Base-by-base conservation (phyloP, 2,113 vertebrate species). In the Phalacrocorax brasilianus region DNA sequence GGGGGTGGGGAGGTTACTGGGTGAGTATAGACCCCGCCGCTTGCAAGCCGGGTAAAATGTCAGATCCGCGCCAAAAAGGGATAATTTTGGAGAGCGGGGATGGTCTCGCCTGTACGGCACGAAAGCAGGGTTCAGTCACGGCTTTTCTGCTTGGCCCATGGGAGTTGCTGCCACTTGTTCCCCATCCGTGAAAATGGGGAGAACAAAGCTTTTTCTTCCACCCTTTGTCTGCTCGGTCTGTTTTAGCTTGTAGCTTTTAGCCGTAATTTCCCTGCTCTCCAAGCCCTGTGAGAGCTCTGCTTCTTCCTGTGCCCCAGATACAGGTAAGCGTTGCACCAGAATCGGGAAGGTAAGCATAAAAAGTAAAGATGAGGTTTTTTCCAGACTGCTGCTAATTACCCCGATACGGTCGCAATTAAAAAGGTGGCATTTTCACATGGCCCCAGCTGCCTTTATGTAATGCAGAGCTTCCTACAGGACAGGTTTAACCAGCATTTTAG, bases 141-240 rank as follows among this genome's bases (percentile, higher is more conserved):
- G 71, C 3, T 91, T 82, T 91, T 89, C 77, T 76, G 30, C 53
- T 9, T 32, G 66, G 32, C 91, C 96, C 77, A 1, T 6, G 91
- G 94, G 94, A 93, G 19, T 30, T 65, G 77, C 76, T 49, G 87
- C 94, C 87, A 33, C 91, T 18, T 18, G 59, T 86, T 95, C 89
- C 89, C 96, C 93, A 12, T 85, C 91, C 24, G 6, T 45, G 86
- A 78, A 96, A 86, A 88, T 4, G 70, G 91, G 95, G 93, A 96
- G 91, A 96, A 97, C 95, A 96, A 94, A 95, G 91, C 89, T 96
- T 89, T 89, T 89, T 89, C 93, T 95, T 92, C 91, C 96, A 87
- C 87, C 77, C 87, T 95, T 95, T 96, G 94, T 95, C 87, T 95
- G 79, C 94, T 93, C 38, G 3, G 16, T 96, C 93, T 94, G 85